Base-by-base conservation (phyloP, 2,113 vertebrate genomes). In the Peucedramus taeniatus region DNA sequence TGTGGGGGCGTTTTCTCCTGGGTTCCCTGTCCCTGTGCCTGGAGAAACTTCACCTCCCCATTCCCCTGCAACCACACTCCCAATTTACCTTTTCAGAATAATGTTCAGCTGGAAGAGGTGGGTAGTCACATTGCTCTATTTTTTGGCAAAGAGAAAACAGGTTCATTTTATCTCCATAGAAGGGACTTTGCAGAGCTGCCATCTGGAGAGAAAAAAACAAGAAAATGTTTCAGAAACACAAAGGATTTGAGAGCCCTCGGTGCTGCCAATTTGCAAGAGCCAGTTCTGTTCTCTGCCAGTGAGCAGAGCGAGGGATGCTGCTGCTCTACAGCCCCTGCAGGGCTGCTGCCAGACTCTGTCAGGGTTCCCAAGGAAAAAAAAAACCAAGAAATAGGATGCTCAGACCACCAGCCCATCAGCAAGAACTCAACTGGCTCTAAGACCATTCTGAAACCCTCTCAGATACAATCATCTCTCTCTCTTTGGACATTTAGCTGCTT, bases 141-240 rank as follows among this genome's bases (percentile, higher is more conserved):
- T 99, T 99, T 90, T 99, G 98, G 97, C 98, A 99, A 78, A 99
- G 98, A 87, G 98, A 98, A 93, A 98, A 98, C 89, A 99, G 98
- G 88, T 98, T 99, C 98, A 99, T 99, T 94, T 99, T 99, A 93
- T 99, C 98, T 49, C 98, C 98, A 5, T 99, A 99, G 97, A 99
- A 99, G 49, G 98, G 98, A 91, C 98, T 99, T 96, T 99, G 98
- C 70, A 99, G 98, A 93, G 98, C 98, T 42, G 98, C 98, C 98
- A 99, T 99, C 98, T 99, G 97, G 42, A 95, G 75, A 85, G 61
- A 45, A 77, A 74, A 71, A 56, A 35, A 1, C 15, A 90, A 90
- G 60, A 65, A 72, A 51, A 35, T 1, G 20, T n/a, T 64, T 93
- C 89, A 85, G 83, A 87, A 95, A 40, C 0, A 11, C 45, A 19